Percentiles rank a stretch among this genome's conserved stretches.
phyloP scores from a whole-genome alignment of 1,140 invertebrate genomes.

The Drosophila gunungcola region DNA sequence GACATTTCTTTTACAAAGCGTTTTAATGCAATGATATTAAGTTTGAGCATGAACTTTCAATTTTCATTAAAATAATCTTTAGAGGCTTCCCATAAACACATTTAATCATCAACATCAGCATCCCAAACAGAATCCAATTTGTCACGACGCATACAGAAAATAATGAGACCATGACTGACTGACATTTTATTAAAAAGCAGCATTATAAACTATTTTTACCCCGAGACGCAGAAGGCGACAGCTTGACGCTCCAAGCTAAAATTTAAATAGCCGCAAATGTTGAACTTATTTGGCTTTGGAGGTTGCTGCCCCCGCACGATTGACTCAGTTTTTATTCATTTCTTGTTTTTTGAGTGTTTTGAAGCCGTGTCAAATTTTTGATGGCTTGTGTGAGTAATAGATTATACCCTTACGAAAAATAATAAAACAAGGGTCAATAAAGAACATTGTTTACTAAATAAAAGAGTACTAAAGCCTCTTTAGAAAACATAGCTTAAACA shows the following conservation, averaged over 20 bases:
- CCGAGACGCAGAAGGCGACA: constrained; percentile 23
- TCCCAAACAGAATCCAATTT: constrained; percentile 33
- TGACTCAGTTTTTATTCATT: constrained; percentile 37
- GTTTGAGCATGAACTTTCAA: neutral
- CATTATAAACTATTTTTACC: constrained; percentile 26
- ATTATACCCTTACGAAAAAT: constrained; percentile 15
- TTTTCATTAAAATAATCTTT: constrained; percentile 4
- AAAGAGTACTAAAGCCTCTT: constrained; percentile 17
- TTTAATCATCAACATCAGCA: neutral
- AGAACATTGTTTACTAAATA: neutral
- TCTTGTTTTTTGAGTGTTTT: constrained; percentile 21
- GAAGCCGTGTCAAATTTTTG: constrained; percentile 21
- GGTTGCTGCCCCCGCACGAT: constrained; percentile 73
- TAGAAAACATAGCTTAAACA: constrained; percentile 8
- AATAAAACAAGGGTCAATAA: neutral
- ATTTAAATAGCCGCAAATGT: constrained; percentile 39
- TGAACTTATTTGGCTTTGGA: constrained; percentile 67
- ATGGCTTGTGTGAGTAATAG: constrained; percentile 26
- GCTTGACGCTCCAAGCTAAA: constrained; percentile 16
- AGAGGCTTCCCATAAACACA: neutral
- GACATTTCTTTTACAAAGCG: neutral
- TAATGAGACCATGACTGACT: constrained; percentile 45
- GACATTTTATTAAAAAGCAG: constrained; percentile 43
- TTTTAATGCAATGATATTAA: neutral
- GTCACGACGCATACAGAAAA: constrained; percentile 57